Percentiles rank a stretch among this genome's conserved stretches.
phyloP scores from a whole-genome alignment of 2,888 invertebrate genomes.

The Rotaria macrura region DNA sequence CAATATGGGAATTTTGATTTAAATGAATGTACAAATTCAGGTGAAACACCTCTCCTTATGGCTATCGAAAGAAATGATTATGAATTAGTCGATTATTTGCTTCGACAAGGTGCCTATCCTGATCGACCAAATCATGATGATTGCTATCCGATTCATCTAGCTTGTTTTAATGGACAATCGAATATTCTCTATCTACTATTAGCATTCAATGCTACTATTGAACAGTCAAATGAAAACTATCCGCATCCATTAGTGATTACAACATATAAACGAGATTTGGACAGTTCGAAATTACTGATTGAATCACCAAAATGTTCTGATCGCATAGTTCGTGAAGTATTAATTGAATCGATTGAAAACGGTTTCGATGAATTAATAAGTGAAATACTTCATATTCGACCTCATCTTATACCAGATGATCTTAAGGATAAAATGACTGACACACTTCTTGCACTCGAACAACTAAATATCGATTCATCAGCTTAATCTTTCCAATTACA shows the following conservation, averaged over 20 bases:
- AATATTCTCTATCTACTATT: background rate
- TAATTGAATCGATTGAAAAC: background rate
- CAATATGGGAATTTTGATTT: background rate
- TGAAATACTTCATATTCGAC: background rate
- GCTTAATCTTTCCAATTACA: background rate
- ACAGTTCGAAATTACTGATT: background rate
- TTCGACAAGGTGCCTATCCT: background rate
- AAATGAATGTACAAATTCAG: background rate
- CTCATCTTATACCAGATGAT: constrained; percentile 2
- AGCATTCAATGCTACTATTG: background rate
- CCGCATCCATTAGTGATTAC: constrained; percentile 18
- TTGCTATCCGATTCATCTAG: constrained; percentile 2
- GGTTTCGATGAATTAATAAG: background rate
- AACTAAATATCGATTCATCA: background rate
- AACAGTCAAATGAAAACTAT: constrained; percentile 5
- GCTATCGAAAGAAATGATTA: constrained; percentile 10
- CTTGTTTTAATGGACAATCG: background rate
- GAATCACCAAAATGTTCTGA: constrained; percentile 9
- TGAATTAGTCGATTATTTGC: background rate
- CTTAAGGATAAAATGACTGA: background rate
- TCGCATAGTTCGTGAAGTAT: background rate
- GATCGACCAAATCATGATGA: background rate
- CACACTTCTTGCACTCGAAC: constrained; percentile 5
- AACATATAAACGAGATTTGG: constrained; percentile 12
- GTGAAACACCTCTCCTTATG: background rate